Conservation (phyloP, 2,797 vertebrate species). For the Holocentrus rufus region DNA sequence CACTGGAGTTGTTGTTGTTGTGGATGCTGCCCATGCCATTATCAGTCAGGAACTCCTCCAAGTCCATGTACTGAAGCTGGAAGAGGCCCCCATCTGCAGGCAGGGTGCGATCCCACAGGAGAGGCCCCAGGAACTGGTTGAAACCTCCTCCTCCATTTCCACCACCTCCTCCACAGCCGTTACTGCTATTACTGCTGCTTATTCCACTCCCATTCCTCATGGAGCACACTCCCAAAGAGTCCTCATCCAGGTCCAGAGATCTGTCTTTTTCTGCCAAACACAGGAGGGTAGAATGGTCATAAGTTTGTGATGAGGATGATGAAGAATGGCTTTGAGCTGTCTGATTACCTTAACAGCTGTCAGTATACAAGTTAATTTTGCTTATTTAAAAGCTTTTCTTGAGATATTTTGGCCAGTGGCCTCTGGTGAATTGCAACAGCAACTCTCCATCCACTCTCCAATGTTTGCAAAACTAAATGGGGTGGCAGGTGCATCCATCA, state of each 20-base stretch:
- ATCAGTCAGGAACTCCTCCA: constrained; percentile 93
- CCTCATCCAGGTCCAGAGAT: constrained; percentile 80
- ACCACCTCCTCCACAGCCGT: constrained; percentile 64
- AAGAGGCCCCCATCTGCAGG: constrained; percentile 88
- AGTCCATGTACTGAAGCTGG: constrained; percentile 94
- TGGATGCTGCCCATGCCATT: constrained; percentile 88
- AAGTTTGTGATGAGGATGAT: constrained; percentile 16
- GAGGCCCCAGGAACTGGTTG: constrained; percentile 87
- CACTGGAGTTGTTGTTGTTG: constrained; percentile 82
- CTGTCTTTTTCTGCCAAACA: constrained; percentile 79
- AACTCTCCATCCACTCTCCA: constrained; percentile 1
- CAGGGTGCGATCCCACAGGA: constrained; percentile 91
- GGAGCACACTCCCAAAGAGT: constrained; percentile 79
- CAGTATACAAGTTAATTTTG: not conserved
- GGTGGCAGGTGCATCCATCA: constrained; percentile 40
- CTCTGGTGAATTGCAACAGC: constrained; percentile 16
- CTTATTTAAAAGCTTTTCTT: not conserved
- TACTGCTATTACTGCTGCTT: constrained; percentile 51
- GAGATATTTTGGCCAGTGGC: not conserved
- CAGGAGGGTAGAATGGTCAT: constrained; percentile 24
- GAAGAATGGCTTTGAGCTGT: constrained; percentile 5
- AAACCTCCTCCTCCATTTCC: constrained; percentile 73
- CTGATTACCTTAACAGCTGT: constrained; percentile 10
- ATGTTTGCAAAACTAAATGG: constrained; percentile 14
- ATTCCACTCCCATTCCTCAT: constrained; percentile 73